A percentile compares a stretch with the other conserved stretches of the same genome.
These are phyloP conservation scores for Villa cingulata DNA, from an alignment of 2,888 invertebrate genomes.

Conservation along the genomic window DNA sequence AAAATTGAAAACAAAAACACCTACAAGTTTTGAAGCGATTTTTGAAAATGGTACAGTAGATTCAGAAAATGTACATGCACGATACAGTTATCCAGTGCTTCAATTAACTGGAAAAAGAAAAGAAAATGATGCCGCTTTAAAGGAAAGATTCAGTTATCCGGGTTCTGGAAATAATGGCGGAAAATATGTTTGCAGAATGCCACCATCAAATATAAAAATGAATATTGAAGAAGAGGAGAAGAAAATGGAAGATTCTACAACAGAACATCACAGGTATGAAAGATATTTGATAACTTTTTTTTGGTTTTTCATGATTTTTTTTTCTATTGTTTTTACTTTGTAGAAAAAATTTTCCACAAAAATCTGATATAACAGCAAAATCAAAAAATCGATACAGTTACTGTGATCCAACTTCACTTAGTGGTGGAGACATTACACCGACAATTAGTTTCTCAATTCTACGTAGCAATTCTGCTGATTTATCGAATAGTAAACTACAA, in stretches of 20 bases:
- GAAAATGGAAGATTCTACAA: background rate
- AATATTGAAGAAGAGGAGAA: conserved; percentile 17
- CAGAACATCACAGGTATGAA: background rate
- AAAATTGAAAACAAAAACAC: conserved; percentile 3
- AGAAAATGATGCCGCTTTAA: conserved; percentile 22
- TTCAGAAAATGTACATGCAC: conserved; percentile 16
- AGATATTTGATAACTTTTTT: background rate
- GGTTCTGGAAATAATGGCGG: conserved; percentile 21
- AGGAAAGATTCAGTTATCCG: conserved; percentile 35
- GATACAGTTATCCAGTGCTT: conserved; percentile 34
- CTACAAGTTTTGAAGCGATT: conserved; percentile 16
- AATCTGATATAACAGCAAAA: conserved; percentile 18
- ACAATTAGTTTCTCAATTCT: conserved; percentile 18
- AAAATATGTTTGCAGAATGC: conserved; percentile 17
- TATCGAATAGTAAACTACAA: conserved; percentile 15
- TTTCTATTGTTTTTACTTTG: conserved; percentile 1
- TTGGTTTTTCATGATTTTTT: background rate
- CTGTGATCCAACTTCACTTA: conserved; percentile 18
- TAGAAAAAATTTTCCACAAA: conserved; percentile 7
- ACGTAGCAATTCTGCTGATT: conserved; percentile 22
- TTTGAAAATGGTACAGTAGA: conserved; percentile 12
- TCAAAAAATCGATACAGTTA: conserved; percentile 26
- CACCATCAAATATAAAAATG: conserved; percentile 16
- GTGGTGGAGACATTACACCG: background rate
- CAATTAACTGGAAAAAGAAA: conserved; percentile 30